These are phyloP conservation scores for Megaceryle maxima DNA, from an alignment of 2,113 vertebrate genomes.

Conservation along the genomic window DNA sequence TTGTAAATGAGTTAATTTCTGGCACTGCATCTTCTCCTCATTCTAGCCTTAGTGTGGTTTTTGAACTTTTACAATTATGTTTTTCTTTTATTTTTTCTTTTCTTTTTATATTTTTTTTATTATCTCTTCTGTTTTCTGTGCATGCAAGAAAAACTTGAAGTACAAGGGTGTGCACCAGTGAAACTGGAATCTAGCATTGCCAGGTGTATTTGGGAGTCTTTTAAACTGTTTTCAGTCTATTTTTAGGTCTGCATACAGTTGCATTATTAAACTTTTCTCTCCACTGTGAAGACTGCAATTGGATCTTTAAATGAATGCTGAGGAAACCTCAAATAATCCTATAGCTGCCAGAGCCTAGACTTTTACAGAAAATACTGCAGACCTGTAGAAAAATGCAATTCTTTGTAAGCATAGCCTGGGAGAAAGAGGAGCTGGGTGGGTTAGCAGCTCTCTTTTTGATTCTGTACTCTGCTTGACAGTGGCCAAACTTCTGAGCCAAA, in stretches of 20 bases:
- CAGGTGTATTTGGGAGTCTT: conserved; percentile 7
- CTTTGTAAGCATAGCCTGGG: neutral
- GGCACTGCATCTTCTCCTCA: neutral
- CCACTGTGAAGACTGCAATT: conserved; percentile 29
- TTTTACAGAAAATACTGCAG: neutral
- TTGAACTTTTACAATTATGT: neutral
- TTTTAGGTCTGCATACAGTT: conserved; percentile 31
- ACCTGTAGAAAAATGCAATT: neutral
- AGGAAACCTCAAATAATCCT: conserved; percentile 9
- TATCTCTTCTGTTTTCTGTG: neutral
- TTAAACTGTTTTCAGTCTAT: neutral
- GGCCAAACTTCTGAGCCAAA: neutral
- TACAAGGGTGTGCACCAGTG: neutral
- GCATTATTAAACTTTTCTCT: conserved; percentile 50
- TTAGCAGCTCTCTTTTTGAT: neutral
- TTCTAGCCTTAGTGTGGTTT: neutral
- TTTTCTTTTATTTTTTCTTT: neutral
- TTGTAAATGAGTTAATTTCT: conserved; percentile 24
- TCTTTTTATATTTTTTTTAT: neutral
- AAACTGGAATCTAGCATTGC: neutral
- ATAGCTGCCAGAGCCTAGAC: neutral
- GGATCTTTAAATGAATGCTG: conserved; percentile 13
- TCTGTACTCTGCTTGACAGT: neutral
- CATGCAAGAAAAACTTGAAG: neutral
- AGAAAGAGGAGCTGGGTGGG: neutral